Evolutionary conservation across 2,797 vertebrate species (phyloP).

Genomic region (Loriculus beryllinus): DNA sequence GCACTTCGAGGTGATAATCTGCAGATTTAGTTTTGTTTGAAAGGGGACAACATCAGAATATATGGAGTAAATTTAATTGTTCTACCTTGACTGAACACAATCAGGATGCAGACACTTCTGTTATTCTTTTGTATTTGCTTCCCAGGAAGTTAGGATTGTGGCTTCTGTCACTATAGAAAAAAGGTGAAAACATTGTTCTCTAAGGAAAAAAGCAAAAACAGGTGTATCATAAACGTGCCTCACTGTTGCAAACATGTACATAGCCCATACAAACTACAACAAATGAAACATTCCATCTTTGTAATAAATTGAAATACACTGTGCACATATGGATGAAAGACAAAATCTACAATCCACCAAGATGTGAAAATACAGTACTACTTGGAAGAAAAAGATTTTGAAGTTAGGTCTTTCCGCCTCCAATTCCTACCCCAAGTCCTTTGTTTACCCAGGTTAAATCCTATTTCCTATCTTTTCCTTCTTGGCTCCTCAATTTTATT

Average conservation of each 20-base stretch:
- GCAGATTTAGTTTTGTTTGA: slow-evolving; percentile 64
- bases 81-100: slow-evolving; percentile 59
- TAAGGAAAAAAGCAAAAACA: slow-evolving; percentile 59
- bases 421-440: background rate
- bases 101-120: slow-evolving; percentile 51
- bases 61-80: slow-evolving; percentile 69
- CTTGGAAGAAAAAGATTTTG: background rate
- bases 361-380: background rate
- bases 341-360: background rate
- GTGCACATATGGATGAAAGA: background rate
- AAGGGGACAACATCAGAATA: slow-evolving; percentile 64
- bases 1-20: slow-evolving; percentile 45
- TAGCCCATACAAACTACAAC: background rate
- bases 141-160: slow-evolving; percentile 24
- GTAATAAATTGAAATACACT: background rate
- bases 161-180: slow-evolving; percentile 45
- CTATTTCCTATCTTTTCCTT: background rate
- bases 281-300: slow-evolving; percentile 12
- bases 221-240: slow-evolving; percentile 54
- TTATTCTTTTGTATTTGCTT: slow-evolving; percentile 50
- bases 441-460: background rate
- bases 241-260: slow-evolving; percentile 9
- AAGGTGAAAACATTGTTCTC: slow-evolving; percentile 24
- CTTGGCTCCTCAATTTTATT: background rate
- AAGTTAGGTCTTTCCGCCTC: background rate